phyloP scores from a whole-genome alignment of 2,797 vertebrate species.

The Syngnathus rostellatus region DNA sequence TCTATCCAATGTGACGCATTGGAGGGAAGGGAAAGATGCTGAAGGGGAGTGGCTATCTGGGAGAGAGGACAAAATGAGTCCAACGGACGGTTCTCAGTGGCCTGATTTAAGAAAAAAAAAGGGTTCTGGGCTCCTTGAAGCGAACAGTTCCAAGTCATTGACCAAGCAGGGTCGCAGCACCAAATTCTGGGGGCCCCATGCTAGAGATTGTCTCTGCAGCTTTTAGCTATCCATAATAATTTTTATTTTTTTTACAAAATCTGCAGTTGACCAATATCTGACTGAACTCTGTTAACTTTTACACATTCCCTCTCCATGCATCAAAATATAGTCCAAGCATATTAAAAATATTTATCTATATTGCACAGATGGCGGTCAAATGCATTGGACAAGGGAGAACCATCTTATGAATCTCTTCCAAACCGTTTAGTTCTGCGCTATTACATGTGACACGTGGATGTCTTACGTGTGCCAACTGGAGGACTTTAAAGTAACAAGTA shows the following conservation, averaged over 20 bases:
- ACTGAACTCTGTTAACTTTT: background rate
- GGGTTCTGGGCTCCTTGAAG: too few relatives aligned
- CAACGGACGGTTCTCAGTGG: background rate
- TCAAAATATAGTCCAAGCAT: background rate
- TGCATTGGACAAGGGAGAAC: background rate
- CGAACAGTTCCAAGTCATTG: too few relatives aligned
- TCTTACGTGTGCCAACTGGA: background rate
- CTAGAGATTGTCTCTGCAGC: too few relatives aligned
- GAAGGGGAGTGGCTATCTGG: conserved; percentile 17
- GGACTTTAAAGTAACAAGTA: conserved; percentile 2
- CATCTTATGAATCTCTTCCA: background rate
- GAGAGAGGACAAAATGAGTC: background rate
- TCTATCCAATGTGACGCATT: conserved; percentile 42
- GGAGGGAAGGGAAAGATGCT: conserved; percentile 27
- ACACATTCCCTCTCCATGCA: background rate
- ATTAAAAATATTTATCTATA: background rate
- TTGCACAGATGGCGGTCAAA: too few relatives aligned
- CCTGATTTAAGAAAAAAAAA: background rate
- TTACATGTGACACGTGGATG: background rate
- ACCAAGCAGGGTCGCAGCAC: too few relatives aligned
- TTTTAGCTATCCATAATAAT: too few relatives aligned
- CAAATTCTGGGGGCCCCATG: too few relatives aligned
- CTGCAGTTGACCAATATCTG: background rate
- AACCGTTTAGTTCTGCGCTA: background rate
- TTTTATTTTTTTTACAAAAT: too few relatives aligned